Base-by-base conservation (phyloP, 2,797 vertebrate genomes). In the Chaenodraco wilsoni region DNA sequence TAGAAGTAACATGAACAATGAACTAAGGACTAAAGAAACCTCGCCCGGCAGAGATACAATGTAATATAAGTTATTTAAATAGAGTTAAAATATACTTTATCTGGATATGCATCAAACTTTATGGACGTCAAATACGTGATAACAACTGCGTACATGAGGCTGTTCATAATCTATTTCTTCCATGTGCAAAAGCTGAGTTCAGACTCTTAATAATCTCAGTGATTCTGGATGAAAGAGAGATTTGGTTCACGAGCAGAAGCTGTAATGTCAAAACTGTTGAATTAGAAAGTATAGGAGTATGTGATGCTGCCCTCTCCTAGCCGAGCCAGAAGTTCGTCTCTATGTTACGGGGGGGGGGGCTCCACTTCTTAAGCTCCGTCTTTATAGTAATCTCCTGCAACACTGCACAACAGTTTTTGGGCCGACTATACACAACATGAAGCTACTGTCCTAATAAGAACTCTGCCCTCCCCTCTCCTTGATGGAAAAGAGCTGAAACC, bases 401-500 rank as follows among this genome's bases (percentile, higher is more conserved):
- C 13, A n/a, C 55, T 33, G 59, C 37, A 43, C 14, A 49, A 41
- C n/a, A 59, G 45, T 65, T 69, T 81, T 50, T 15, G 17, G 44
- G 15, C 9, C 7, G 12, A 49, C 68, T 49, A 31, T 49, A 31
- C 62, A 57, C 40, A 62, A 40, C 67, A 65, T 60, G 19, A 71
- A 68, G 70, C 69, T 68, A 21, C 56, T 43, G 41, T 37, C 63
- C 58, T 52, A 74, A 65, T 78, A 66, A 74, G 58, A 65, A 64
- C 55, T 48, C 45, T 60, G 54, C 9, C 50, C 31, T 55, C 17
- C 17, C n/a, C 54, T 59, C 21, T 55, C 62, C 9, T 41, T 43
- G 54, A 59, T 80, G 70, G 60, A 74, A 55, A 66, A 75, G 33
- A 78, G 46, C 41, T 73, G 75, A 86, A 86, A 83, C 83, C 60